phyloP scores from a whole-genome alignment of 1,140 invertebrate species.

The Drosophila subpulchrella region DNA sequence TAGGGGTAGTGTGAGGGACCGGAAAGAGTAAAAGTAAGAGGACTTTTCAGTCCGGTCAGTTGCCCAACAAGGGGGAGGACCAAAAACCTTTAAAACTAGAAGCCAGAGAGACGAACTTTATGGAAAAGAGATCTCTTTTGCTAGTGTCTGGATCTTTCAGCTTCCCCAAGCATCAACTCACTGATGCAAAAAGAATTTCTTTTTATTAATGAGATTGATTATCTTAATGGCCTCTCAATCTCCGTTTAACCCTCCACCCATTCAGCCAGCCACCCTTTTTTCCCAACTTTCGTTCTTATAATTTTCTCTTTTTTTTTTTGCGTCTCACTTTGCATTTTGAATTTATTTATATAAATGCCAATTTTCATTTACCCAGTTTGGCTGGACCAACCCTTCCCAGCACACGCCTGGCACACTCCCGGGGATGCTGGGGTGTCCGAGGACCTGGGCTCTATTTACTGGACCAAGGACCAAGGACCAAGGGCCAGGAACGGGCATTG shows the following conservation, averaged over 20 bases:
- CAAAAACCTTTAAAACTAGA: neutral
- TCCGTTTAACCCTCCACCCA: constrained; percentile 9
- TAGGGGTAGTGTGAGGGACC: neutral
- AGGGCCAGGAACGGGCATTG: neutral
- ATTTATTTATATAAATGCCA: constrained; percentile 79
- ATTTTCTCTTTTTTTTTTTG: constrained; percentile 22
- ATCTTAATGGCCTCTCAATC: constrained; percentile 53
- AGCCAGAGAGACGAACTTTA: neutral
- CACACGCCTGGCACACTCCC: constrained; percentile 9
- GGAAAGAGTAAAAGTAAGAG: neutral
- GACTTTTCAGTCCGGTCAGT: constrained; percentile 15
- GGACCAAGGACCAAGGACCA: constrained; percentile 12
- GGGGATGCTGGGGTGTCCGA: constrained; percentile 10
- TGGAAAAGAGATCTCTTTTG: constrained; percentile 2
- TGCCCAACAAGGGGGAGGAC: neutral
- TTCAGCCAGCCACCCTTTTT: constrained; percentile 22
- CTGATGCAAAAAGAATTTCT: constrained; percentile 9
- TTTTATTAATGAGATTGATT: constrained; percentile 47
- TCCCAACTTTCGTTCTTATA: constrained; percentile 37
- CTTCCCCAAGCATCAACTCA: too few relatives aligned
- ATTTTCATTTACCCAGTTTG: constrained; percentile 67
- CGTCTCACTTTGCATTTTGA: constrained; percentile 58
- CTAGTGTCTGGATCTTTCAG: constrained; percentile 6
- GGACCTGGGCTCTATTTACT: constrained; percentile 38
- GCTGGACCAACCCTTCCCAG: constrained; percentile 58